These are phyloP conservation scores for Erebia aethiops DNA, from an alignment of 2,888 invertebrate genomes.

Conservation along the genomic window DNA sequence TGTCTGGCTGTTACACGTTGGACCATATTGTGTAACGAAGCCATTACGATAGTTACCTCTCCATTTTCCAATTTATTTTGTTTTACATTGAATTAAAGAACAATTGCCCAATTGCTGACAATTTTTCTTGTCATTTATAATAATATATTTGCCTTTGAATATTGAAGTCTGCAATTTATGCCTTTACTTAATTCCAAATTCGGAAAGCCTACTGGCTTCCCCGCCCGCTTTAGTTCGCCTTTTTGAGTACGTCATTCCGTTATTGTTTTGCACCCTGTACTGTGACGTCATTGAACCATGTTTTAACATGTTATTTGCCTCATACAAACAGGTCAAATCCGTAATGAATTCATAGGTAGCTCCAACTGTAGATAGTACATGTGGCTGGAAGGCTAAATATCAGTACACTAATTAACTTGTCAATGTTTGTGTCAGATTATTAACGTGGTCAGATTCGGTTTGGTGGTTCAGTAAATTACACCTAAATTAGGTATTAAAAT, in stretches of 20 bases:
- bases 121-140: too few species aligned
- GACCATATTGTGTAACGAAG: too few species aligned
- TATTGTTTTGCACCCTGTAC: neutral
- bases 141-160: too few species aligned
- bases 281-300: neutral
- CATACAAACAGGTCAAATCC: neutral
- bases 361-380: neutral
- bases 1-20: too few species aligned
- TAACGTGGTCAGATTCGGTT: conserved; percentile 12
- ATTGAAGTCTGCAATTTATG: too few species aligned
- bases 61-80: too few species aligned
- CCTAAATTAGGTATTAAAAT: neutral
- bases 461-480: conserved; percentile 5
- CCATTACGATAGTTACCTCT: too few species aligned
- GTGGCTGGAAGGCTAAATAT: conserved; percentile 1
- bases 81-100: too few species aligned
- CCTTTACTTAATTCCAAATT: too few species aligned
- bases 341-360: neutral
- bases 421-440: conserved; percentile 11
- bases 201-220: too few species aligned
- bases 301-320: too few species aligned
- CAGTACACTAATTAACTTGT: conserved; percentile 15
- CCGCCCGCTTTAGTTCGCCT: neutral
- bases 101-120: too few species aligned
- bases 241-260: neutral